A percentile compares a stretch with the other conserved stretches of the same genome.
phyloP scores from a whole-genome alignment of 1,140 invertebrate species.

The Listronotus bonariensis region DNA sequence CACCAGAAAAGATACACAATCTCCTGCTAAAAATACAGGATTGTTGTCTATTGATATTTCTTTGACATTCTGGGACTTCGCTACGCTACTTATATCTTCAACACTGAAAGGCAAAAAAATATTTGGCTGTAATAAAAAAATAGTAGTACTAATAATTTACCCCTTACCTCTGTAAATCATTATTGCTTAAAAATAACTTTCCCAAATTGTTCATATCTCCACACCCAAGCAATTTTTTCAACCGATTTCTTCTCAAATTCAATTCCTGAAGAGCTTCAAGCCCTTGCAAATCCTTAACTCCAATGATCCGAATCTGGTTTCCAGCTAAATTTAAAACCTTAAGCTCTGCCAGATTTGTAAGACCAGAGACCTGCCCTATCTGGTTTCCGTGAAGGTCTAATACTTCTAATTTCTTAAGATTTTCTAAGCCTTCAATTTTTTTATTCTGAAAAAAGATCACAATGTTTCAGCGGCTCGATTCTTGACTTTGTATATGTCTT shows the following conservation, averaged over 20 bases:
- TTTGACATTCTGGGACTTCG: constrained; percentile 71
- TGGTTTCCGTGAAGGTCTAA: constrained; percentile 90
- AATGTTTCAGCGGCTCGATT: neutral
- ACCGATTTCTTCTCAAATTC: constrained; percentile 84
- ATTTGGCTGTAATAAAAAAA: too few species aligned
- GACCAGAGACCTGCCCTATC: constrained; percentile 68
- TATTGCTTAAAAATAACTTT: constrained; percentile 84
- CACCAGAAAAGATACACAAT: constrained; percentile 78
- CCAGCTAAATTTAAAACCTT: constrained; percentile 91
- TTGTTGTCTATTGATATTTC: constrained; percentile 89
- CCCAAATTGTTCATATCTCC: constrained; percentile 78
- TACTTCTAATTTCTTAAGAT: constrained; percentile 78
- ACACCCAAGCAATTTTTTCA: constrained; percentile 80
- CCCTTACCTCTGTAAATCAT: constrained; percentile 75
- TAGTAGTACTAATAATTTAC: too few species aligned
- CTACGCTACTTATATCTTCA: constrained; percentile 78
- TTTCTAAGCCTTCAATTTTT: constrained; percentile 75
- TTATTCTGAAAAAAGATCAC: constrained; percentile 62
- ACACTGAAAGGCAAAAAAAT: constrained; percentile 64
- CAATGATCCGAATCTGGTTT: constrained; percentile 80
- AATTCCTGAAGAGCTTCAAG: constrained; percentile 78
- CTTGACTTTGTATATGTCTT: constrained; percentile 9
- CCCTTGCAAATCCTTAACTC: constrained; percentile 74
- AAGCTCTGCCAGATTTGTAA: constrained; percentile 67
- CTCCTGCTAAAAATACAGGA: constrained; percentile 73